A percentile compares a stretch with the other conserved stretches of the same genome.
These are phyloP conservation scores for Beroe forskalii DNA, from an alignment of 37 sponge, comb jelly and placozoan genomes.

Conservation along the genomic window DNA sequence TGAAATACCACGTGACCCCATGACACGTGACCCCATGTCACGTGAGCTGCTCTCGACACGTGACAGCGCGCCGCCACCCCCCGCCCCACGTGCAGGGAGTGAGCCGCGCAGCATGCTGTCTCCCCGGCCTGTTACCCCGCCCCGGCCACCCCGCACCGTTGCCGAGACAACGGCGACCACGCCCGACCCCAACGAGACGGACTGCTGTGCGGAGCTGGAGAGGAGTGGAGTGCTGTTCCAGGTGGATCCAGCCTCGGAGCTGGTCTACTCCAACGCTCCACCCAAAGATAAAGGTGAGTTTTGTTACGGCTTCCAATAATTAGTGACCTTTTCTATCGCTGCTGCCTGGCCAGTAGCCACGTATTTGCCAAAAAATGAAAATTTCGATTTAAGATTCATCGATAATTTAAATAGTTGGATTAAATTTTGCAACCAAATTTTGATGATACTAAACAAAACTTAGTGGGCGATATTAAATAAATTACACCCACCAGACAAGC, in stretches of 20 bases:
- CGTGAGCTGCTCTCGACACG: background rate
- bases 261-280: constrained; percentile 27
- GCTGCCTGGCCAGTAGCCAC: too few relatives aligned
- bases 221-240: background rate
- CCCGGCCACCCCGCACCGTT: constrained; percentile 43
- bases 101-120: background rate
- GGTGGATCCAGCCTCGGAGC: constrained; percentile 23
- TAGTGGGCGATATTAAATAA: too few relatives aligned
- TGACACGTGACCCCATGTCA: background rate
- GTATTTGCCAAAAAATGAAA: too few relatives aligned
- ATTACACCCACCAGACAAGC: too few relatives aligned
- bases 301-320: too few relatives aligned
- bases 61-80: background rate
- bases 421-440: too few relatives aligned
- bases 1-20: background rate
- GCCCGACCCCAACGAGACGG: background rate
- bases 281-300: constrained; percentile 35
- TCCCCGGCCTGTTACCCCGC: constrained; percentile 40
- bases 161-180: constrained; percentile 10
- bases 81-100: background rate
- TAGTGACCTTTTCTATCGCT: too few relatives aligned
- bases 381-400: too few relatives aligned
- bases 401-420: too few relatives aligned
- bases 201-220: background rate
- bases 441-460: too few relatives aligned